Evolutionary conservation across 2,113 vertebrate species (phyloP), one percentile per base, ranked within the genome.

Genomic region (Zapus hudsonius): DNA sequence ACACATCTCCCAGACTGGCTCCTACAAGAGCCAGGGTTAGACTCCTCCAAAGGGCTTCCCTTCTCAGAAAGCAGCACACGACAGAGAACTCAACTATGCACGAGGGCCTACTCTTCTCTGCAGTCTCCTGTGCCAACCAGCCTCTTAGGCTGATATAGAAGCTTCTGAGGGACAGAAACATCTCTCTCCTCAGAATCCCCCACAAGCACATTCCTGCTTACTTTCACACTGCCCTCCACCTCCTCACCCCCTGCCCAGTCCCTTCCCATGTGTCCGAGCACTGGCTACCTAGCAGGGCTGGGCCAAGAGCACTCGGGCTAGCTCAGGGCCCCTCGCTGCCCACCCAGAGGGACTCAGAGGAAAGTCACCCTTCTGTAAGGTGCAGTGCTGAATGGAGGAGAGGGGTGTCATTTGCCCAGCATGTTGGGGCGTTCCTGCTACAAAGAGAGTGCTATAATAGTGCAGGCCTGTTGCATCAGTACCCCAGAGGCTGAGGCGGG

Each of bases 81-180:
- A 17, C 1, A 0, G 1, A 73, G 42, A 15, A 47, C 10, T 23
- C 29, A 52, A 52, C 52, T 11, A 27, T 0, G 11, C 13, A 66
- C 0, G 9, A 72, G 55, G 1, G 2, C 38, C 16, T 17, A 38
- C 1, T 17, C 47, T 12, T 81, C 63, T 82, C 40, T 67, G 66
- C 5, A 36, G 78, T 36, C 42, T 72, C 69, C 52, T 55, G 9
- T 0, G 6, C 36, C 64, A 67, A 80, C 31, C 3, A 79, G 44
- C 55, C 76, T 87, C 47, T 47, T 90, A 36, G 7, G 8, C 44
- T 72, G 67, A 84, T 63, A 81, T 89, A 83, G 23, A 81, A 84
- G 81, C 12, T 73, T 89, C 38, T 38, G 11, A 84, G 31, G 66
- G 75, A 72, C 78, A 66, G 87, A 87, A 89, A 64, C 64, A 23